Evolutionary conservation across 2,113 vertebrate species (phyloP).

Genomic region (Entosphenus tridentatus): DNA sequence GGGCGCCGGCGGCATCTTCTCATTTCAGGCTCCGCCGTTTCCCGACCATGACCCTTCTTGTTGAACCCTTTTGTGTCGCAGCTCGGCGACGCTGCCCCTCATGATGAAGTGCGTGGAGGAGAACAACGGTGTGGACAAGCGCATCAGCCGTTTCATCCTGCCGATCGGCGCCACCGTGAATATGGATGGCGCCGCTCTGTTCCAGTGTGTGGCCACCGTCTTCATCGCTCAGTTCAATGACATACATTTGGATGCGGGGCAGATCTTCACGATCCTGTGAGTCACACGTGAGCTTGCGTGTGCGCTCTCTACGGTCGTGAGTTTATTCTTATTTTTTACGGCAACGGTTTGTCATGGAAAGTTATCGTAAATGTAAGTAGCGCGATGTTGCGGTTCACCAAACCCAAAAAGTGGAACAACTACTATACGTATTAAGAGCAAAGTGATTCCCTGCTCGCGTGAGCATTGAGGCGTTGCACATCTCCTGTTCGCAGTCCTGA

Average conservation of each 20-base stretch:
- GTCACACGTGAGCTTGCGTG: conserved; percentile 13
- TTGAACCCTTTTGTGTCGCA: conserved; percentile 20
- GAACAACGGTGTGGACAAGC: conserved; percentile 44
- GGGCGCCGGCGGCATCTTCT: no score
- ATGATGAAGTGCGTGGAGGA: conserved; percentile 80
- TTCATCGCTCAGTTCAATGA: conserved; percentile 59
- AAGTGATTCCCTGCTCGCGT: no score
- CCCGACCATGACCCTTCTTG: conserved; percentile 33
- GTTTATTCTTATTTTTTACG: no score
- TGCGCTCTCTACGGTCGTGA: no score
- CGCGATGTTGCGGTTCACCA: no score
- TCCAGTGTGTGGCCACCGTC: conserved; percentile 60
- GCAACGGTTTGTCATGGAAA: no score
- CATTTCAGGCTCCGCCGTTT: no score
- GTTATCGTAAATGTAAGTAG: no score
- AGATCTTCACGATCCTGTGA: conserved; percentile 63
- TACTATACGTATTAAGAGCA: no score
- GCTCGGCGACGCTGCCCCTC: conserved; percentile 52
- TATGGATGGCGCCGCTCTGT: conserved; percentile 68
- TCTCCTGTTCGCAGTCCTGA: no score
- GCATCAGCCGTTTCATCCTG: conserved; percentile 66
- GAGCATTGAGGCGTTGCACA: no score
- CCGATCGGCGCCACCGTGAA: conserved; percentile 69
- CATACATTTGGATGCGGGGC: conserved; percentile 34
- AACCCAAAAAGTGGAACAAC: no score